These are phyloP conservation scores for Lypha dubia DNA, from an alignment of 2,888 invertebrate species.

Conservation along the genomic window DNA sequence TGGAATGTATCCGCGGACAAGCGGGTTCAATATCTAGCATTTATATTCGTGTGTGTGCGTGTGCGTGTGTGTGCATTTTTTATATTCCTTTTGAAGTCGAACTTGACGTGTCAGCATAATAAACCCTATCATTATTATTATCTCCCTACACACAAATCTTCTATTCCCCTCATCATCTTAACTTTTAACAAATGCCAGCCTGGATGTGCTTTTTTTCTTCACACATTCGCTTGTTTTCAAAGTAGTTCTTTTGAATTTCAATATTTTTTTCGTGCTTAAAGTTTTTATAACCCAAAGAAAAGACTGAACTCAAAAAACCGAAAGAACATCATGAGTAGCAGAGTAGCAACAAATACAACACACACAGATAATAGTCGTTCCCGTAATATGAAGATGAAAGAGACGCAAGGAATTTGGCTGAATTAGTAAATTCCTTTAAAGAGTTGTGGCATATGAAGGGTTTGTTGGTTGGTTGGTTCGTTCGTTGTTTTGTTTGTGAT, in stretches of 20 bases:
- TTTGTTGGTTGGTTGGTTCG: constrained; percentile 18
- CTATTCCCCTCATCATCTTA: background rate
- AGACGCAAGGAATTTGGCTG: constrained; percentile 67
- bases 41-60: background rate
- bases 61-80: background rate
- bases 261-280: constrained; percentile 3
- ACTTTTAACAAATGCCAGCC: constrained; percentile 20
- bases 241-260: background rate
- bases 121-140: constrained; percentile 65
- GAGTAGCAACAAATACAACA: constrained; percentile 10
- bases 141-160: constrained; percentile 40
- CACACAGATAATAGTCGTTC: constrained; percentile 7
- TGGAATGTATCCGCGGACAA: too few relatives aligned
- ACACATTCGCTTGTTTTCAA: constrained; percentile 44
- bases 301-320: constrained; percentile 16
- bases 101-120: constrained; percentile 71
- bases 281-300: constrained; percentile 38
- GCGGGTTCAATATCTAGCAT: too few relatives aligned
- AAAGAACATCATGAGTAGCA: background rate
- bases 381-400: constrained; percentile 45
- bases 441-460: constrained; percentile 44
- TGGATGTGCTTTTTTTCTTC: constrained; percentile 61
- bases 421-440: constrained; percentile 71
- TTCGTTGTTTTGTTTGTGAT: constrained; percentile 15
- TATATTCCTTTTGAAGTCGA: constrained; percentile 43